Conservation (phyloP, 2,888 invertebrate species). For the Pammene fasciana region DNA sequence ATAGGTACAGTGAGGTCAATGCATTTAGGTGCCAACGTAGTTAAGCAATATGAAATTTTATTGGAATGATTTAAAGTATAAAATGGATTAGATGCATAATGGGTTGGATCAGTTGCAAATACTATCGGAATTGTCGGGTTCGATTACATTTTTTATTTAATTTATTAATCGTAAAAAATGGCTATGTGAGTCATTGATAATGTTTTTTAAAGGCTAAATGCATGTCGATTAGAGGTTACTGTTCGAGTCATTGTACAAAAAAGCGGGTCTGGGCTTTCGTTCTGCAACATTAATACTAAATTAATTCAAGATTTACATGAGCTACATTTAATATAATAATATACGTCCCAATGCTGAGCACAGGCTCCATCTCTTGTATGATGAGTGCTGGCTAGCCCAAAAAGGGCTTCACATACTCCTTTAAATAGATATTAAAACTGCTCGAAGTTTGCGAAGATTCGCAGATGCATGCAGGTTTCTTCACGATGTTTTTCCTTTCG, state of each 20-base stretch:
- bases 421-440: too few species aligned
- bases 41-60: not conserved
- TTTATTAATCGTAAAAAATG: conserved; percentile 13
- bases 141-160: not conserved
- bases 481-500: too few species aligned
- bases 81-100: not conserved
- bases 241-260: not conserved
- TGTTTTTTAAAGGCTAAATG: conserved; percentile 6
- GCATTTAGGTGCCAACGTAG: conserved; percentile 6
- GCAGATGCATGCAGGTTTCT: too few species aligned
- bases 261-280: not conserved
- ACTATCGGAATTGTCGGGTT: not conserved
- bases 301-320: too few species aligned
- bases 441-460: too few species aligned
- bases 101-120: not conserved
- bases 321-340: too few species aligned
- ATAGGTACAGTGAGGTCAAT: not conserved
- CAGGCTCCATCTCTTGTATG: too few species aligned
- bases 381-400: too few species aligned
- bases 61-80: not conserved
- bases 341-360: too few species aligned
- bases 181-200: conserved; percentile 7
- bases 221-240: conserved; percentile 10
- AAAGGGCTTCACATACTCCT: too few species aligned
- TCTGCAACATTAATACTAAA: too few species aligned